Evolutionary conservation across 1,140 invertebrate species (phyloP), one percentile per base, ranked within the genome.

Genomic region (Drosophila dunni): DNA sequence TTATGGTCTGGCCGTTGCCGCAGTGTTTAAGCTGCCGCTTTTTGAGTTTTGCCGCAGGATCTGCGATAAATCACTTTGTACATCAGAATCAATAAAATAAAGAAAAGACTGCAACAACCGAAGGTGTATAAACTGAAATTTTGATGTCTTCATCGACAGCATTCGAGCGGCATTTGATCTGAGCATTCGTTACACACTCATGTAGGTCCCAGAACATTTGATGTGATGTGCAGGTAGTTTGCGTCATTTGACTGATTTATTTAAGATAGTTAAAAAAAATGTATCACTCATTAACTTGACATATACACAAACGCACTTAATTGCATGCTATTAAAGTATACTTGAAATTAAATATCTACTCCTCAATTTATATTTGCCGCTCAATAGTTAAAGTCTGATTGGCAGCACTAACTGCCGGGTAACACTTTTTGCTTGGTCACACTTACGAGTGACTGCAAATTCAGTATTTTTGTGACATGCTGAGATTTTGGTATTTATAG

Each of bases 1-100:
- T 64, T 44, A 42, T 62, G 58, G 36, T 57, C 42, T 29, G 3
- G 29, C 53, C 42, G 38, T 42, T 54, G 11, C 42, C 42, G 66
- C 66, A 61, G 46, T 53, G 60, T 50, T 54, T 53, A 13, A 34
- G 50, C 33, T 50, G 67, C 67, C 58, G 50, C 57, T 40, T 44
- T 44, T 62, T 67, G 56, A 45, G 64, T 64, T 75, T 68, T 84
- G 80, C 84, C 81, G 81, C 85, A 89, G 84, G 84, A 89, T 89
- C 84, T 84, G 85, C 85, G 81, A 89, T 89, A 89, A 89, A 89
- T 89, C 84, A 89, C 78, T 81, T 79, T 71, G 84, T 65, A 65
- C 65, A 75, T 51, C 84, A 78, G 68, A 78, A 83, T 84, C 83
- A 89, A 88, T 89, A 88, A 89, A 78, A 75, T 20, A 17, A 29